Base-by-base conservation (phyloP, 2,113 vertebrate genomes). In the Pipa parva region DNA sequence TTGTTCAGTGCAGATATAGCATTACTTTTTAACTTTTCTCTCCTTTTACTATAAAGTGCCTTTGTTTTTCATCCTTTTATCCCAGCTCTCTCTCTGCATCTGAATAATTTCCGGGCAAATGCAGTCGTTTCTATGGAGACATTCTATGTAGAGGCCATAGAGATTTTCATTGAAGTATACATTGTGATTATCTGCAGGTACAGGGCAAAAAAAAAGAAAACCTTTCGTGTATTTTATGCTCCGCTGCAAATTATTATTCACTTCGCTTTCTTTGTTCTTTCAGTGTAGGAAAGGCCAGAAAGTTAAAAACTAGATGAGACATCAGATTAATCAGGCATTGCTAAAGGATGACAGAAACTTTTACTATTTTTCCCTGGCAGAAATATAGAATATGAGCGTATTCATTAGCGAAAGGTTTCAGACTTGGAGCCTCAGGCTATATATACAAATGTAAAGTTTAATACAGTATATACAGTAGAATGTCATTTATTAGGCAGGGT, bases 121-220 rank as follows among this genome's bases (percentile, higher is more conserved):
- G 20, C 45, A 17, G 42, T 33, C 25, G 64, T 67, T 67, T 67
- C 64, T 45, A 68, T 68, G 65, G 56, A 59, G 49, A 68, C 25
- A 28, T 27, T 28, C 39, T 24, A 42, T 12, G 26, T 49, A 59
- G 24, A 39, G 29, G n/a, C 33, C 42, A 21, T 7, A 28, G 54
- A 8, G 17, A 20, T 29, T 52, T 59, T 27, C 21, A 42, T 20
- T 42, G 46, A 39, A 68, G 39, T 60, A 31, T 36, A 48, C 46
- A 52, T 60, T 26, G 7, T 21, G n/a, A 36, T 49, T 36, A 48
- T 59, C 31, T 59, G 9, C 13, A 36, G 28, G 10, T 48, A 49
- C 31, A 59, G 29, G 18, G 45, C 55, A 50, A 17, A 26, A 7
- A 50, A 17, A 26, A 7, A 36, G 45, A 22, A 9, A 57, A 52